A percentile compares a stretch with the other conserved stretches of the same genome.
These are phyloP conservation scores for Tenthredo distinguenda DNA, from an alignment of 2,888 invertebrate species.

Conservation along the genomic window DNA sequence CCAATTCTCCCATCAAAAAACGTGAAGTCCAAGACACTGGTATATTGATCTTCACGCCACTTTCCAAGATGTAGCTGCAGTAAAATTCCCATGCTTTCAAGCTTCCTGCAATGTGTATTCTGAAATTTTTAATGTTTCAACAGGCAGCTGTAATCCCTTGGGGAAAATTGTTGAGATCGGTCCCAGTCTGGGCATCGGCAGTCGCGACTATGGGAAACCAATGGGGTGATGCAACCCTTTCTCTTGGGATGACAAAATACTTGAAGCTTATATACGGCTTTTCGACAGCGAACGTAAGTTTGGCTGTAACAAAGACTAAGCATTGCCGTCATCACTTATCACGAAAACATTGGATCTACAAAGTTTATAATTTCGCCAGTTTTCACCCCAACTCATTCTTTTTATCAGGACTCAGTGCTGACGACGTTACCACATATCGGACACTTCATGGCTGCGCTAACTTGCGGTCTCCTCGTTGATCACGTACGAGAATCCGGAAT, in stretches of 20 bases:
- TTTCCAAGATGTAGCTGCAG: no score
- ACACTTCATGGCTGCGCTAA: slow-evolving; percentile 81
- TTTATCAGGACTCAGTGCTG: slow-evolving; percentile 79
- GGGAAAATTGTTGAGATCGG: slow-evolving; percentile 80
- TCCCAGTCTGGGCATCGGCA: slow-evolving; percentile 82
- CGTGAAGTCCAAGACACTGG: no score
- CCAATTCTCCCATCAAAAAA: no score
- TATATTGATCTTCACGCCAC: no score
- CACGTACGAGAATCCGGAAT: slow-evolving; percentile 80
- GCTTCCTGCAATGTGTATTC: not conserved
- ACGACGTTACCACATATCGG: slow-evolving; percentile 81
- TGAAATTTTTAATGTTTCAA: not conserved
- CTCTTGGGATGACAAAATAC: slow-evolving; percentile 82
- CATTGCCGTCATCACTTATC: not conserved
- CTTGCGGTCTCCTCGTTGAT: slow-evolving; percentile 81
- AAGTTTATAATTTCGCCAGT: not conserved
- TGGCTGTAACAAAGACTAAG: not conserved
- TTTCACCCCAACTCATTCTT: not conserved
- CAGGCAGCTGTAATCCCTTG: slow-evolving; percentile 79
- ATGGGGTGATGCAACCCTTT: slow-evolving; percentile 82
- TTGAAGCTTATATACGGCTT: slow-evolving; percentile 82
- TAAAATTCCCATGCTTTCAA: not conserved
- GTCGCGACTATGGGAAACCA: slow-evolving; percentile 82
- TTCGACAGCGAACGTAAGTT: slow-evolving; percentile 80
- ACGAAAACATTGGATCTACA: not conserved